Evolutionary conservation across 2,888 invertebrate species (phyloP).

Genomic region (Caenorhabditis panamensis): DNA sequence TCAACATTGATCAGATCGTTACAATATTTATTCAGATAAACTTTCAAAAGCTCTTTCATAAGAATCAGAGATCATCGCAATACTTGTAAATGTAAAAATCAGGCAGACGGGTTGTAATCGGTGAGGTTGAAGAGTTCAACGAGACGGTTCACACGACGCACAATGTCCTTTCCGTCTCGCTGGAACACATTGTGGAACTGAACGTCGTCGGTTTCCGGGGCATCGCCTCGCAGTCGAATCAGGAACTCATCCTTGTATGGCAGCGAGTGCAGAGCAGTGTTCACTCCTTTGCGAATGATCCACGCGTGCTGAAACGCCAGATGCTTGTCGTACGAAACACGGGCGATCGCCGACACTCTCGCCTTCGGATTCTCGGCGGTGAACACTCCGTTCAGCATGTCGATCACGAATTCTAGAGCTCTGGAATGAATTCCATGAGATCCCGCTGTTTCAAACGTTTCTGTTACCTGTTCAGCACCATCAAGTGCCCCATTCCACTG

Average conservation of each 20-base stretch:
- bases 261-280: constrained; percentile 36
- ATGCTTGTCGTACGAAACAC: constrained; percentile 34
- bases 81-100: background rate
- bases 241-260: constrained; percentile 43
- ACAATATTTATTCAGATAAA: background rate
- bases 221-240: constrained; percentile 30
- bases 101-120: constrained; percentile 54
- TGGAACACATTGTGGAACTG: constrained; percentile 36
- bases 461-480: constrained; percentile 50
- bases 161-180: constrained; percentile 36
- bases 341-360: constrained; percentile 32
- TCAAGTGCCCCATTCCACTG: constrained; percentile 53
- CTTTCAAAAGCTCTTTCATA: constrained; percentile 8
- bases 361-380: constrained; percentile 9
- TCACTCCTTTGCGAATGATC: constrained; percentile 23
- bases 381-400: constrained; percentile 44
- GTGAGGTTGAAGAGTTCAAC: constrained; percentile 28
- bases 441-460: background rate
- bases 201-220: constrained; percentile 33
- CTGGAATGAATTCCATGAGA: constrained; percentile 12
- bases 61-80: background rate
- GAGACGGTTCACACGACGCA: constrained; percentile 33
- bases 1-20: background rate
- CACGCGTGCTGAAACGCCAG: constrained; percentile 39
- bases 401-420: constrained; percentile 53